A percentile compares a stretch with the other conserved stretches of the same genome.
Conservation (phyloP, 2,888 invertebrate genomes). For the Choreutis nemorana region DNA sequence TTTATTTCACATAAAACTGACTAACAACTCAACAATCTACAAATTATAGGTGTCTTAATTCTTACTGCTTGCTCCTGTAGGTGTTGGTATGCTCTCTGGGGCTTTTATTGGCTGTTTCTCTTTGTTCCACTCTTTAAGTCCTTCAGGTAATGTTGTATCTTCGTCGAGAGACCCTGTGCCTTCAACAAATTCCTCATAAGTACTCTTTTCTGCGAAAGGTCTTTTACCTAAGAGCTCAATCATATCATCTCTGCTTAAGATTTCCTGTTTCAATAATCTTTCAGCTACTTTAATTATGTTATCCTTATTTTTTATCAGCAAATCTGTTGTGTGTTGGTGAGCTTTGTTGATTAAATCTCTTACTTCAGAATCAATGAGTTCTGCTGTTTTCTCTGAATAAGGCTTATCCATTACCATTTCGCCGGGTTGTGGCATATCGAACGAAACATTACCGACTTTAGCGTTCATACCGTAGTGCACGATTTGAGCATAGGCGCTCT, state of each 20-base stretch:
- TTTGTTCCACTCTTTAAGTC: constrained; percentile 95
- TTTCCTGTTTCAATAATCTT: constrained; percentile 91
- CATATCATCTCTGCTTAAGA: constrained; percentile 96
- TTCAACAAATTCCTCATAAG: constrained; percentile 99
- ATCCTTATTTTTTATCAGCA: constrained; percentile 82
- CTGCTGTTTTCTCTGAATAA: constrained; percentile 97
- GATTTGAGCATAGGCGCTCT: constrained; percentile 97
- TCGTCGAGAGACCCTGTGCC: constrained; percentile 98
- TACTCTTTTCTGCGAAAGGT: constrained; percentile 98
- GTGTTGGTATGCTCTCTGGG: constrained; percentile 30
- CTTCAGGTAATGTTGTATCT: constrained; percentile 93
- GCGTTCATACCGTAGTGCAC: constrained; percentile 98
- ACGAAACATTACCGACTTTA: constrained; percentile 96
- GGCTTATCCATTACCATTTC: constrained; percentile 95
- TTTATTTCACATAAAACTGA: constrained; percentile 47
- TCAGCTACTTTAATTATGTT: constrained; percentile 90
- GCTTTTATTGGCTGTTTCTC: constrained; percentile 45
- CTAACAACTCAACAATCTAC: constrained; percentile 33
- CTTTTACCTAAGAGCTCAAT: constrained; percentile 92
- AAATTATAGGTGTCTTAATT: constrained; percentile 29
- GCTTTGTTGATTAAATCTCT: constrained; percentile 64
- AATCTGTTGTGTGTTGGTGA: constrained; percentile 78
- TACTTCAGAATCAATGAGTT: constrained; percentile 94
- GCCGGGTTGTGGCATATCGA: constrained; percentile 92
- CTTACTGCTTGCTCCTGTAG: constrained; percentile 25